Evolutionary conservation across 2,113 vertebrate species (phyloP).

Genomic region (Pseudorasbora parva): DNA sequence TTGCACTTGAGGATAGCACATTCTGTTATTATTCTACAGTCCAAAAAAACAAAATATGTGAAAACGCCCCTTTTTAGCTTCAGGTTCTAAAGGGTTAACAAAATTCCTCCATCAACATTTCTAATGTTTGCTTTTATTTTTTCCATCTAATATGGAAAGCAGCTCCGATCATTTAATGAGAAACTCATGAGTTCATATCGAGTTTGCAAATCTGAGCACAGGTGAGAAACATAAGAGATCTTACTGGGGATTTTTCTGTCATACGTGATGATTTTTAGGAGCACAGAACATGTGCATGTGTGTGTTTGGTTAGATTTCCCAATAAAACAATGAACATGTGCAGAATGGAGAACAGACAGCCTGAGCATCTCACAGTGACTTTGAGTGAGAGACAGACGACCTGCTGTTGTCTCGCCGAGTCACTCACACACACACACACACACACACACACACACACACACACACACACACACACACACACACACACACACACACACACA

Average conservation of each 20-base stretch:
- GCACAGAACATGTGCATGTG: background rate
- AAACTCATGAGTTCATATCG: too few species aligned
- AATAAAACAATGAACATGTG: background rate
- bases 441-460: background rate
- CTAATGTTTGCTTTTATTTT: too few species aligned
- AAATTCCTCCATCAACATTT: too few species aligned
- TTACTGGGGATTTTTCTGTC: background rate
- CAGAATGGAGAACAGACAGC: background rate
- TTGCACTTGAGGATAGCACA: too few species aligned
- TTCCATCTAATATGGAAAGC: too few species aligned
- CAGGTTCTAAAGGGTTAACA: too few species aligned
- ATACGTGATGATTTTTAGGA: background rate
- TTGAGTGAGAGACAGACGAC: constrained; percentile 44
- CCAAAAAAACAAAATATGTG: too few species aligned
- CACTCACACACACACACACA: constrained; percentile 13
- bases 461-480: background rate
- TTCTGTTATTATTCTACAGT: too few species aligned
- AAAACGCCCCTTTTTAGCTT: too few species aligned
- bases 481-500: background rate
- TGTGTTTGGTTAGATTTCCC: constrained; percentile 7
- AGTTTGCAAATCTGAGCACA: too few species aligned
- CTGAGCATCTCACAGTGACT: constrained; percentile 38
- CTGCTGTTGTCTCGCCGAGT: constrained; percentile 28
- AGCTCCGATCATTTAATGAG: too few species aligned
- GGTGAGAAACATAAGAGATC: background rate